Evolutionary conservation across 2,113 vertebrate species (phyloP), one percentile per base, ranked within the genome.

Genomic region (Serilophus lunatus): DNA sequence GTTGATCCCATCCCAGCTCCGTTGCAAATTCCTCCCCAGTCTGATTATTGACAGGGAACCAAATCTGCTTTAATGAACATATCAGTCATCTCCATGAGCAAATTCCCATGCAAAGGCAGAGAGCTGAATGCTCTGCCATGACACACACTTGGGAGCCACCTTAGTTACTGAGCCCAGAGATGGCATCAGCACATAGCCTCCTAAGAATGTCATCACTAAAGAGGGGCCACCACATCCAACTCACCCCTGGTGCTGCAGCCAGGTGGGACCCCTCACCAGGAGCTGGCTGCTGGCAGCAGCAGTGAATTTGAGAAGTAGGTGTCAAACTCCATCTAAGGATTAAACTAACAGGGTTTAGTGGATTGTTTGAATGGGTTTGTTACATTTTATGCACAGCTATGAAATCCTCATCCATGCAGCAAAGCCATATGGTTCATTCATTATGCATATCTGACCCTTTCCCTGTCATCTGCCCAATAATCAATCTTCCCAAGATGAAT

Each of bases 341-440:
- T 82, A 90, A 77, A 66, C 49, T 80, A 77, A 65, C 2, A 6
- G 29, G 45, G 29, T 31, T 71, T 3, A 2, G 47, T 59, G 54
- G 24, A 45, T 20, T n/a, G 31, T 87, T 85, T 7, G 10, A 88
- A 70, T 22, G 29, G 28, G 71, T 93, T 96, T 92, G 74, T 82
- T 80, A 82, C 65, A 49, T 80, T 94, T 77, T 47, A 88, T 31
- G 13, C 33, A 50, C 29, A 28, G 38, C 50, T 60, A 50, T 22
- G 65, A 87, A 94, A 93, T 45, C 53, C 45, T 66, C 19, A 18
- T 53, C 42, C 75, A 23, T 18, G 59, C 59, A 95, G 66, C 24
- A 90, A 85, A 85, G 87, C 70, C 90, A 90, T 80, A 92, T 92
- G 84, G 63, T 69, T 95, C 82, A 94, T 92, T 90, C 84, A 82